phyloP scores from a whole-genome alignment of 1,140 invertebrate species.

The Bombus impatiens region DNA sequence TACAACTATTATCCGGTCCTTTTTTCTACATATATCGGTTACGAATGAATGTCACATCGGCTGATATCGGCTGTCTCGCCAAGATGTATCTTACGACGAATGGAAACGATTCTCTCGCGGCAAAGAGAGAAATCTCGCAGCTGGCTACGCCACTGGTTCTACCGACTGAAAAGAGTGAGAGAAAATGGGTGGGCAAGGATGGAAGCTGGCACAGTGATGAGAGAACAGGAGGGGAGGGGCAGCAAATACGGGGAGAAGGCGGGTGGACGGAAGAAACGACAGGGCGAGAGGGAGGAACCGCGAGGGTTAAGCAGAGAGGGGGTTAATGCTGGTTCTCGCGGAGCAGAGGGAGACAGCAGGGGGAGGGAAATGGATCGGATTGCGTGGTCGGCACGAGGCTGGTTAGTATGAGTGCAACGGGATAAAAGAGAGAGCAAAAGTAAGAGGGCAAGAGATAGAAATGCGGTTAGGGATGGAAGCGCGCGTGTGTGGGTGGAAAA shows the following conservation, averaged over 20 bases:
- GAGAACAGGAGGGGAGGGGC: conserved; percentile 45
- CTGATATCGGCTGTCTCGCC: not conserved
- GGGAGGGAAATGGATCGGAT: conserved; percentile 59
- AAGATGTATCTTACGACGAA: not conserved
- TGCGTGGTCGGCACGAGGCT: conserved; percentile 57
- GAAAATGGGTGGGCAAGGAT: conserved; percentile 57
- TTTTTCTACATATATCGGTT: not conserved
- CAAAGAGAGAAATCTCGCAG: conserved; percentile 13
- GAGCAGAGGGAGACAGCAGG: not conserved
- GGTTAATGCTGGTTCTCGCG: conserved; percentile 29
- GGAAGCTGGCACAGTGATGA: conserved; percentile 60
- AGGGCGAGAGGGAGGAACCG: conserved; percentile 35
- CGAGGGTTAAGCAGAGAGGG: conserved; percentile 60
- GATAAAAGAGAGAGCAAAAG: conserved; percentile 50
- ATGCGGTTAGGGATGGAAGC: conserved; percentile 3
- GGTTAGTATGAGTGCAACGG: conserved; percentile 47
- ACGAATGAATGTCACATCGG: not conserved
- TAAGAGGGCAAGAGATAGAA: conserved; percentile 37
- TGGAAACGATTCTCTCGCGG: not conserved
- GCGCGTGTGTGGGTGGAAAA: not conserved
- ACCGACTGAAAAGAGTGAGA: conserved; percentile 59
- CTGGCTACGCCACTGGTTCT: conserved; percentile 52
- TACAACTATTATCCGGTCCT: not conserved
- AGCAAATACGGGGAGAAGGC: conserved; percentile 12
- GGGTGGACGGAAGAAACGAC: conserved; percentile 23